A percentile compares a stretch with the other conserved stretches of the same genome.
Evolutionary conservation across 2,888 invertebrate species (phyloP).

Genomic region (Aphelenchoides bicaudatus): DNA sequence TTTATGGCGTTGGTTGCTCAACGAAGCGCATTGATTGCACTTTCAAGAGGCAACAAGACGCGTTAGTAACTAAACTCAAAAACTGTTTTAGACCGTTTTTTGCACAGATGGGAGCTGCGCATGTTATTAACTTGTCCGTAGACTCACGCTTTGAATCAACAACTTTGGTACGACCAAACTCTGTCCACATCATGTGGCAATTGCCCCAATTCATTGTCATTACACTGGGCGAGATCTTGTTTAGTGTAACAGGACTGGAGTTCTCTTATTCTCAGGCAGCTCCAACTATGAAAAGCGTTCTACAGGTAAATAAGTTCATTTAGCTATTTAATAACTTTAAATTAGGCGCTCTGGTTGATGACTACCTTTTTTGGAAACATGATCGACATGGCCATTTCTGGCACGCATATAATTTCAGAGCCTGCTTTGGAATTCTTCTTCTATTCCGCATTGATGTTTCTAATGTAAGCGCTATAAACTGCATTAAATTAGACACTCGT

Average conservation of each 20-base stretch:
- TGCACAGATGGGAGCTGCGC: slow-evolving; percentile 39
- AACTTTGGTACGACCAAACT: slow-evolving; percentile 44
- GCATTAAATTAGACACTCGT: no score
- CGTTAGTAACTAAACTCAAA: background rate
- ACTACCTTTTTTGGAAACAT: slow-evolving; percentile 90
- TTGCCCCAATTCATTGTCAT: slow-evolving; percentile 88
- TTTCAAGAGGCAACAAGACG: background rate
- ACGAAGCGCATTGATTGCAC: slow-evolving; percentile 11
- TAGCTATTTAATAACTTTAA: background rate
- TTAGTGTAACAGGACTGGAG: slow-evolving; percentile 88
- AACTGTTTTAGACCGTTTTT: slow-evolving; percentile 21
- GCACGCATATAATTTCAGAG: slow-evolving; percentile 44
- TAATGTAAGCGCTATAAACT: background rate
- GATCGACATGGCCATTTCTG: slow-evolving; percentile 76
- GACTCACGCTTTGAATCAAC: slow-evolving; percentile 4
- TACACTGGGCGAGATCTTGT: slow-evolving; percentile 89
- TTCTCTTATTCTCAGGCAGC: slow-evolving; percentile 90
- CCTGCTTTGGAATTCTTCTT: slow-evolving; percentile 58
- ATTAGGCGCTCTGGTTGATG: slow-evolving; percentile 81
- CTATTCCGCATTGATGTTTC: slow-evolving; percentile 48
- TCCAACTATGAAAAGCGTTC: slow-evolving; percentile 83
- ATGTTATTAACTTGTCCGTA: slow-evolving; percentile 26
- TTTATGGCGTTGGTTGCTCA: slow-evolving; percentile 35
- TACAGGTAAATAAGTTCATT: slow-evolving; percentile 62
- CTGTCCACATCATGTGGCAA: slow-evolving; percentile 65